phyloP scores from a whole-genome alignment of 64 coral and sea anemone species.

The Trachythela sp. region DNA sequence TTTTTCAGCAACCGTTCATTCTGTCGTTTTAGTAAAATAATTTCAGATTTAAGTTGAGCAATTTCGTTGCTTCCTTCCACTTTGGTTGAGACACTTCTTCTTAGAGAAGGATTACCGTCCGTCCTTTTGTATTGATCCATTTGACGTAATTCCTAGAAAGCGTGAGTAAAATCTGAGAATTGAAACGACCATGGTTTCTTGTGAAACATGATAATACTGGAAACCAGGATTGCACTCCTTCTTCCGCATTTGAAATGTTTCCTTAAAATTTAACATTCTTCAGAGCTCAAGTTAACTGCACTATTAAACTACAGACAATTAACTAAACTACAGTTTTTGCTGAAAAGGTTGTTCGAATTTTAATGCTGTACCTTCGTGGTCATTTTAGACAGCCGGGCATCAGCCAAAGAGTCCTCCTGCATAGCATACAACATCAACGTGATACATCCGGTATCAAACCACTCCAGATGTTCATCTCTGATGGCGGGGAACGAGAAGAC shows the following conservation, averaged over 20 bases:
- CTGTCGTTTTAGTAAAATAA: conserved; percentile 83
- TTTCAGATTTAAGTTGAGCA: conserved; percentile 81
- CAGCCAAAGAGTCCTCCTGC: conserved; percentile 75
- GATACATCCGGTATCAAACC: conserved; percentile 94
- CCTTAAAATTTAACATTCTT: no score
- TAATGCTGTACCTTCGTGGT: conserved; percentile 71
- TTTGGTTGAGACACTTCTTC: conserved; percentile 53
- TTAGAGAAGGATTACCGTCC: conserved; percentile 52
- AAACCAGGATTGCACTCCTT: no score
- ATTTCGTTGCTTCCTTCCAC: conserved; percentile 54
- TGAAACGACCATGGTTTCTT: no score
- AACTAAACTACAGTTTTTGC: no score
- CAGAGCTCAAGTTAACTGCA: no score
- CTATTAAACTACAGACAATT: no score
- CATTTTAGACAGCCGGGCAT: conserved; percentile 72
- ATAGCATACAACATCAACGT: conserved; percentile 72
- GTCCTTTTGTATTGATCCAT: conserved; percentile 78
- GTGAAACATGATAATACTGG: no score
- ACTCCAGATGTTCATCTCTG: conserved; percentile 67
- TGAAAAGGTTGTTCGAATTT: neutral
- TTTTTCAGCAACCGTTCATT: conserved; percentile 80
- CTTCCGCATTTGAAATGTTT: no score
- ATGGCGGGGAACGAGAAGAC: conserved; percentile 64
- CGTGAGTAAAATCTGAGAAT: neutral
- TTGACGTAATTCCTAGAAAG: conserved; percentile 78